These are phyloP conservation scores for Helicoverpa zea DNA, from an alignment of 1,140 invertebrate genomes.

Conservation along the genomic window DNA sequence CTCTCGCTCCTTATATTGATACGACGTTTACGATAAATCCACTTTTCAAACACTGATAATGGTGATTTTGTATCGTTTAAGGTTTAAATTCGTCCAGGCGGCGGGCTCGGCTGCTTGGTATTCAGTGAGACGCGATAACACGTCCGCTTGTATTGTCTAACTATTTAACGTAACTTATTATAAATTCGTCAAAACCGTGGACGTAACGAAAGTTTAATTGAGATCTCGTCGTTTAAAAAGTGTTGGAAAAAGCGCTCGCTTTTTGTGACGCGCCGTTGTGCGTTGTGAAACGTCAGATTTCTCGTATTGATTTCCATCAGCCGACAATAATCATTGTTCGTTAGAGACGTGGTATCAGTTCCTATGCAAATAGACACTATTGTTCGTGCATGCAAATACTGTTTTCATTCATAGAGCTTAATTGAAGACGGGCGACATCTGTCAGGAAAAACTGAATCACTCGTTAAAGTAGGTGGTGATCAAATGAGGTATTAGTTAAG, in stretches of 20 bases:
- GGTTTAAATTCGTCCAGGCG: slow-evolving; percentile 62
- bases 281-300: slow-evolving; percentile 80
- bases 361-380: slow-evolving; percentile 65
- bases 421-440: slow-evolving; percentile 67
- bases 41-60: slow-evolving; percentile 56
- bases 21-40: slow-evolving; percentile 41
- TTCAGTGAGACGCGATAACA: slow-evolving; percentile 72
- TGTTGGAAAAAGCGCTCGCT: slow-evolving; percentile 53
- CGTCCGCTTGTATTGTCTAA: slow-evolving; percentile 75
- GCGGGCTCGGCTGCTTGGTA: slow-evolving; percentile 68
- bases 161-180: slow-evolving; percentile 74
- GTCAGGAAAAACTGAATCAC: slow-evolving; percentile 73
- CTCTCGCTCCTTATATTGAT: slow-evolving; percentile 66
- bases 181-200: slow-evolving; percentile 80
- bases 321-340: slow-evolving; percentile 67
- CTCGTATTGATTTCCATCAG: slow-evolving; percentile 80
- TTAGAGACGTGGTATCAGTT: slow-evolving; percentile 55
- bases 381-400: slow-evolving; percentile 66
- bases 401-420: slow-evolving; percentile 68
- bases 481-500: slow-evolving; percentile 61
- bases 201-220: slow-evolving; percentile 72
- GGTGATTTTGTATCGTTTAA: slow-evolving; percentile 51
- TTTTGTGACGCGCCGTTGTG: slow-evolving; percentile 52
- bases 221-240: slow-evolving; percentile 49
- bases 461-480: slow-evolving; percentile 61